Evolutionary conservation across 2,888 invertebrate genomes (phyloP), one percentile per base, ranked within the genome.

Genomic region (Macrophya annulata): DNA sequence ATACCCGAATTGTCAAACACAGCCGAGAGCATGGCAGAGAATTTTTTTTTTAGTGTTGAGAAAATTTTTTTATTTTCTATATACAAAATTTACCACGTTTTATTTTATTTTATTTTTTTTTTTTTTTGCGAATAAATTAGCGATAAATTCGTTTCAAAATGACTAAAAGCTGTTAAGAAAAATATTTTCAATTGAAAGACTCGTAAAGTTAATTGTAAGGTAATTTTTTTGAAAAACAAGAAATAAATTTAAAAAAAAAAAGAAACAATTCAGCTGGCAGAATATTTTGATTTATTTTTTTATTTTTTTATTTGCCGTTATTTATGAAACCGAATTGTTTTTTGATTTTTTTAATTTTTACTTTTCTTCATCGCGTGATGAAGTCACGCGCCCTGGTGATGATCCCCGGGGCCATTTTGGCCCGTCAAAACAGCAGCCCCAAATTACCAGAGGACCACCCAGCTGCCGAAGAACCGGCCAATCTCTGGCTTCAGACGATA

Each of bases 361-460:
- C 4, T 68, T 12, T 45, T 74, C 25, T 76, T 48, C 77, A 31
- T 48, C 48, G 77, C 51, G 51, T 51, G 77, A 77, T 51, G 77
- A 77, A 37, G 77, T 51, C 48, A 48, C 83, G 76, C 51, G 65
- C 51, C 43, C 83, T 72, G 84, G 87, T 87, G 86, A 91, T 92
- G 86, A 91, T 92, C 91, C 87, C 87, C 88, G 87, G 88, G 89
- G 90, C 92, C 91, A 91, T 92, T 91, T 92, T 90, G 89, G 89
- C 90, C 87, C 87, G 82, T 87, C 88, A 88, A 88, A 88, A 89
- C 89, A 88, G 90, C 89, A 90, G 90, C 90, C 90, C 90, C 91
- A 92, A 92, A 93, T 93, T 93, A 92, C 88, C 86, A 89, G 82
- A 62, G 91, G 92, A 92, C 93, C 92, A 92, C 93, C 93, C 93